These are phyloP conservation scores for Chloroceryle inda DNA, from an alignment of 2,797 vertebrate species.

Conservation along the genomic window DNA sequence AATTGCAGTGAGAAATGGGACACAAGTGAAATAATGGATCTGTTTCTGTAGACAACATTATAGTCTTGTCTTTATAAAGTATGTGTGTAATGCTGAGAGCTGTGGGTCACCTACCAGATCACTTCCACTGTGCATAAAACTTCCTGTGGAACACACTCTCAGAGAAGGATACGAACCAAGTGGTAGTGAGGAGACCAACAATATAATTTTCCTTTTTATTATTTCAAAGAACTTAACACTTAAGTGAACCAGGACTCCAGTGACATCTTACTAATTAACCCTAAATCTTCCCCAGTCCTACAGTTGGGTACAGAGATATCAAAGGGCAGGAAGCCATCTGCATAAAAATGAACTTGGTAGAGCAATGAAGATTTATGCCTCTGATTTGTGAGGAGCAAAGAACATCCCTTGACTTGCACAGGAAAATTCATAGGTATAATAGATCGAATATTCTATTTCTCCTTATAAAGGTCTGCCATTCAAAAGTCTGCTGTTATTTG, in stretches of 20 bases:
- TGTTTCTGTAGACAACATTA: neutral
- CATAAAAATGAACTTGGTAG: neutral
- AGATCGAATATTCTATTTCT: neutral
- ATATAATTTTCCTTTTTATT: neutral
- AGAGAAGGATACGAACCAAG: neutral
- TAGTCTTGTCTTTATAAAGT: neutral
- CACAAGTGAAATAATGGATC: neutral
- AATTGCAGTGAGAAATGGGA: neutral
- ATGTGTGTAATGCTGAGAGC: accelerated
- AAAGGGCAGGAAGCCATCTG: neutral
- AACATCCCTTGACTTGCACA: neutral
- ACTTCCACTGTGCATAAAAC: neutral
- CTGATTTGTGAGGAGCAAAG: neutral
- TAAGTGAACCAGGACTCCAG: neutral
- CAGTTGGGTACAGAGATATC: neutral
- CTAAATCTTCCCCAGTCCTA: neutral
- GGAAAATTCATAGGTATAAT: neutral
- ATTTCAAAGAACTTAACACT: neutral
- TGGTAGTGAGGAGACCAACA: neutral
- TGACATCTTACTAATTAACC: neutral
- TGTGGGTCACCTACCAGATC: neutral
- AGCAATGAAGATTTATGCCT: neutral
- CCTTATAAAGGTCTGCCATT: neutral
- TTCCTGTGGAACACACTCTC: neutral
- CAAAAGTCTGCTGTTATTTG: neutral